These are phyloP conservation scores for Mya arenaria DNA, from an alignment of 1,140 invertebrate genomes.

Conservation along the genomic window DNA sequence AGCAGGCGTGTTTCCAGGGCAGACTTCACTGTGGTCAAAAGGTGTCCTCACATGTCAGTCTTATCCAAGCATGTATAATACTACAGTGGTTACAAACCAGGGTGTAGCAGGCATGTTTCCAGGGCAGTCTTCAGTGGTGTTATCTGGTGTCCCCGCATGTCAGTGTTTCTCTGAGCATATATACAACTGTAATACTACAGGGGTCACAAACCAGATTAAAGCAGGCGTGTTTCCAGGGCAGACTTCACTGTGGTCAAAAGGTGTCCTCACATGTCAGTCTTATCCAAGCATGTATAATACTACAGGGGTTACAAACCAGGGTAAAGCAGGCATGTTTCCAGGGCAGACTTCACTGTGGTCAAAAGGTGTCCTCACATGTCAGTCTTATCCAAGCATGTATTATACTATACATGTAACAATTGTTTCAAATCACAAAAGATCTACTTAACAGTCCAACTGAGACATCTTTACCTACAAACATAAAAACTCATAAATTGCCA, in stretches of 20 bases:
- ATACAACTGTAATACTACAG: no score
- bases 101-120: no score
- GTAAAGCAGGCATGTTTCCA: conserved; percentile 81
- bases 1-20: conserved; percentile 83
- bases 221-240: conserved; percentile 83
- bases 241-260: conserved; percentile 90
- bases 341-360: conserved; percentile 88
- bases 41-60: conserved; percentile 89
- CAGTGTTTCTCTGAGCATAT: no score
- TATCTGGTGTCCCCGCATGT: no score
- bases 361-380: conserved; percentile 90
- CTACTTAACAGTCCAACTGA: no score
- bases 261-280: conserved; percentile 90
- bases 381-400: conserved; percentile 91
- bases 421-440: no score
- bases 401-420: no score
- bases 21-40: conserved; percentile 90
- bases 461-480: no score
- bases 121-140: no score
- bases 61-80: conserved; percentile 92
- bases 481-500: no score
- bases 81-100: no score
- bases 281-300: no score
- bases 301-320: conserved; percentile 75
- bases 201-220: conserved; percentile 80